Evolutionary conservation across 2,888 invertebrate species (phyloP).

Genomic region (Spodoptera littoralis): DNA sequence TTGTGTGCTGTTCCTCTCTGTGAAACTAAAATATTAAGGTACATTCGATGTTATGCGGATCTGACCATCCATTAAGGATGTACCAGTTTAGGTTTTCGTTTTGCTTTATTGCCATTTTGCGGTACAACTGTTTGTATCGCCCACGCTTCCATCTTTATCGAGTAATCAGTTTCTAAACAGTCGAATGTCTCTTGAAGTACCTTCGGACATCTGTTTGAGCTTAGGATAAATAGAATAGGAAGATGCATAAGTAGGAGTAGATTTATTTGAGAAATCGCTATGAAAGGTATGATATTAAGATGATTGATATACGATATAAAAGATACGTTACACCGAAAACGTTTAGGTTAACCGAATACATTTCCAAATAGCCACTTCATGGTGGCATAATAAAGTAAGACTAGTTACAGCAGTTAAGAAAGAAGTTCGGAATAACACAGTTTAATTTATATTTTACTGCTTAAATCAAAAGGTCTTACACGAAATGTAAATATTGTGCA

Average conservation of each 20-base stretch:
- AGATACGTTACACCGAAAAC: no score
- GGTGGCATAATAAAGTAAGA: no score
- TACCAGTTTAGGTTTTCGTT: slow-evolving; percentile 39
- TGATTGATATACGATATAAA: no score
- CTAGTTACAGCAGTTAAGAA: no score
- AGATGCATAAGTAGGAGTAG: no score
- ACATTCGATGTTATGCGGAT: slow-evolving; percentile 42
- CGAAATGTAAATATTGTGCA: slow-evolving; percentile 29
- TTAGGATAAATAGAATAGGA: background rate
- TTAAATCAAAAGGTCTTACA: no score
- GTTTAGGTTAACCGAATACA: no score
- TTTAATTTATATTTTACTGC: no score
- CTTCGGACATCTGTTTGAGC: slow-evolving; percentile 25
- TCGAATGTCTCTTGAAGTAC: slow-evolving; percentile 24
- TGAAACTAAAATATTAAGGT: no score
- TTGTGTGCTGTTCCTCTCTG: no score
- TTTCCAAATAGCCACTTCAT: no score
- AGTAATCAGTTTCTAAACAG: slow-evolving; percentile 44
- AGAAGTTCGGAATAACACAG: no score
- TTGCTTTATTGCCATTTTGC: slow-evolving; percentile 46
- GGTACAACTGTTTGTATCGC: slow-evolving; percentile 38
- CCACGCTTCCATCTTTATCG: slow-evolving; percentile 40
- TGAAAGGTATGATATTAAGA: slow-evolving; percentile 4
- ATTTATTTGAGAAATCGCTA: background rate
- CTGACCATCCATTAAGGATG: slow-evolving; percentile 36